phyloP scores from a whole-genome alignment of 2,888 invertebrate genomes.

The Leptarthrus brevirostris region DNA sequence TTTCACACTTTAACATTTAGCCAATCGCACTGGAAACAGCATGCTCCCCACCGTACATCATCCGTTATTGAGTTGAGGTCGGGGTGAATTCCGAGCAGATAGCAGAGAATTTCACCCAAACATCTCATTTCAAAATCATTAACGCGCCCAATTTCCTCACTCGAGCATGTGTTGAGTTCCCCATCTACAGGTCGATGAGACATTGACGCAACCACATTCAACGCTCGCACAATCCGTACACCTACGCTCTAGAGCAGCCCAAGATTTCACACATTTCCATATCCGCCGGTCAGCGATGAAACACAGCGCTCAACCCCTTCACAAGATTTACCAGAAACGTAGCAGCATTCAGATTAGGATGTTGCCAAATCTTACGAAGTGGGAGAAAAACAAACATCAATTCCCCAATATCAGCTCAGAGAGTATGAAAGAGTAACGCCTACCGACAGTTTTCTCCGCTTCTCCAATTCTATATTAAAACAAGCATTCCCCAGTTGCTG shows the following conservation, averaged over 20 bases:
- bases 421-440: slow-evolving; percentile 9
- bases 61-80: background rate
- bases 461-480: background rate
- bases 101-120: slow-evolving; percentile 30
- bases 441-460: background rate
- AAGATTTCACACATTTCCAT: no score
- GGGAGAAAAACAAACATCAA: background rate
- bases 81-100: slow-evolving; percentile 5
- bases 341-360: no score
- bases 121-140: slow-evolving; percentile 54
- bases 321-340: no score
- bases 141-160: slow-evolving; percentile 54
- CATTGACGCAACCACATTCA: slow-evolving; percentile 26
- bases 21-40: background rate
- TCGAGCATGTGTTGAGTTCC: slow-evolving; percentile 54
- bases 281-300: no score
- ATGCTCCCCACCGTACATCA: background rate
- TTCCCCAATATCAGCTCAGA: slow-evolving; percentile 1
- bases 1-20: slow-evolving; percentile 34
- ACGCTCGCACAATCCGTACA: background rate
- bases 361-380: slow-evolving; percentile 26
- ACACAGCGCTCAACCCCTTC: no score
- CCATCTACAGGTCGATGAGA: slow-evolving; percentile 51
- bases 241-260: no score
- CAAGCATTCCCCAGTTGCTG: background rate